Evolutionary conservation across 2,888 invertebrate species (phyloP), one percentile per base, ranked within the genome.

Genomic region (Choristoneura rosaceana): DNA sequence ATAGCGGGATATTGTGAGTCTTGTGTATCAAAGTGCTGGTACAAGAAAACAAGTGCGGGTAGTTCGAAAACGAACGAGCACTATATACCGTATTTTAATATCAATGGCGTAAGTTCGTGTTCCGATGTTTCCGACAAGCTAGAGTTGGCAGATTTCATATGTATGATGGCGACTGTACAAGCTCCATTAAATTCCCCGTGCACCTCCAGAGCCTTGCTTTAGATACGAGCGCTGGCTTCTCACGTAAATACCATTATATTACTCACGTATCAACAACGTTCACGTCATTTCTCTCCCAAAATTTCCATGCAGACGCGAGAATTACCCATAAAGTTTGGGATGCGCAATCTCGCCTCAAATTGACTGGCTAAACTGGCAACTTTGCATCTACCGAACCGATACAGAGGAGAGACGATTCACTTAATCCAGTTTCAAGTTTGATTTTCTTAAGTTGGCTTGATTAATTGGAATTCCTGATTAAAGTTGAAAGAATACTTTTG

Each of bases 401-500:
- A 63, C 62, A 38, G 62, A 25, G 15, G 62, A 7, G 15, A 55
- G 55, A 55, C 47, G 67, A 71, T 58, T 58, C 58, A 33, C 58
- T 68, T 68, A 15, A 50, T 68, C 45, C 38, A 55, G 63, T 62
- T 68, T 68, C 62, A 67, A 71, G 55, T 68, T 71, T 63, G 12
- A 63, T 63, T 68, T 63, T 47, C 47, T 61, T 58, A 58, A 62
- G 62, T 38, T 45, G 41, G n/a, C 17, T 17, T 52, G 43, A 61
- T 71, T 71, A 62, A 67, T 71, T 67, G 67, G 38, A 67, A 71
- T 67, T 67, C 67, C 66, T 58, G 62, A 67, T 62, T 62, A 59
- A 62, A 62, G 62, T 50, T 67, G 62, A 45, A 59, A 62, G 62
- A 67, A 58, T 67, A 38, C 67, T 67, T 67, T 67, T 55, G 61